Evolutionary conservation across 1,140 invertebrate species (phyloP).

Genomic region (Cotesia chilonis): DNA sequence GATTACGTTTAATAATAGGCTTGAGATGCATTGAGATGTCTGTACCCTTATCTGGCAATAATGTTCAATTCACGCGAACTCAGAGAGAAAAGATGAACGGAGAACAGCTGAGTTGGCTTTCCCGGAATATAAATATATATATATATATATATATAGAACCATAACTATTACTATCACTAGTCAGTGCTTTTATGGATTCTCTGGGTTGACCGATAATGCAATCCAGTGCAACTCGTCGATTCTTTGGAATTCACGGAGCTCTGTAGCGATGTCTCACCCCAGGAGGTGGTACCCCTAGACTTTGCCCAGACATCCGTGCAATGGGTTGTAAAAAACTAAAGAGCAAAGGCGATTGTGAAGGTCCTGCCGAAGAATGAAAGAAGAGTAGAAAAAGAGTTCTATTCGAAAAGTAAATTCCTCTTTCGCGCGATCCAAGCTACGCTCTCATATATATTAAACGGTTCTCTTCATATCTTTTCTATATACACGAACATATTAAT

Average conservation of each 20-base stretch:
- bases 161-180: no score
- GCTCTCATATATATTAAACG: no score
- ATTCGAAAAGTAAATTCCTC: slow-evolving; percentile 7
- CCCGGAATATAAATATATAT: neutral
- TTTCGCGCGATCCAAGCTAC: neutral
- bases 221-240: slow-evolving; percentile 17
- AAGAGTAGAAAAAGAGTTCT: neutral
- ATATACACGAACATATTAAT: no score
- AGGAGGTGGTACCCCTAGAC: no score
- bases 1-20: no score
- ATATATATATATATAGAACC: no score
- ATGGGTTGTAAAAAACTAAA: neutral
- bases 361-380: neutral
- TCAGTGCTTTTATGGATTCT: no score
- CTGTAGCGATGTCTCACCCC: neutral
- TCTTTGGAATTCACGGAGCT: slow-evolving; percentile 8
- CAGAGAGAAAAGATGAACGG: no score
- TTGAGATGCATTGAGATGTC: no score
- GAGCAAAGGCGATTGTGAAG: slow-evolving; percentile 8
- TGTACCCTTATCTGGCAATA: no score
- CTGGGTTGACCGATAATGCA: slow-evolving; percentile 18
- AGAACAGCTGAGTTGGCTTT: slow-evolving; percentile 11
- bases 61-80: no score
- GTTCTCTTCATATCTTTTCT: no score
- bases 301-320: neutral